Conservation (phyloP, 2,113 vertebrate species). For the Seriola aureovittata region DNA sequence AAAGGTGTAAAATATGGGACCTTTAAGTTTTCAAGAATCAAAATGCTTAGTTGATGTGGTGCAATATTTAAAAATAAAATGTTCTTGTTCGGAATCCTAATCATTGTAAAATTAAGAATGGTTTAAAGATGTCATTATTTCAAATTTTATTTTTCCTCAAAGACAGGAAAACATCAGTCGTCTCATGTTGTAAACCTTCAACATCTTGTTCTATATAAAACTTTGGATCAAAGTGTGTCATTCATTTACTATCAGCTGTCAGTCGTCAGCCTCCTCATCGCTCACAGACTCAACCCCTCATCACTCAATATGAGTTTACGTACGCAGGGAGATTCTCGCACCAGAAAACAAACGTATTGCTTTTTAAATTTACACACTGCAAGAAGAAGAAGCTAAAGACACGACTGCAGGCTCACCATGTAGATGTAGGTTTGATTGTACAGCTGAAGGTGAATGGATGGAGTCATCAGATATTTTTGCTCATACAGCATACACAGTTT, state of each 20-base stretch:
- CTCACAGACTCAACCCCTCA: background rate
- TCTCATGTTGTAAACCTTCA: background rate
- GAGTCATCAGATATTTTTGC: background rate
- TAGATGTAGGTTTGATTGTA: background rate
- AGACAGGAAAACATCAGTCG: background rate
- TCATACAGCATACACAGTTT: slow-evolving; percentile 14
- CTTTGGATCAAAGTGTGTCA: slow-evolving; percentile 18
- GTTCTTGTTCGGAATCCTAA: background rate
- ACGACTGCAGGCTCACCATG: background rate
- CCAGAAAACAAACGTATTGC: slow-evolving; percentile 41
- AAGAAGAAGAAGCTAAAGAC: slow-evolving; percentile 14
- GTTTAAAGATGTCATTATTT: background rate
- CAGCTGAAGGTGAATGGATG: background rate
- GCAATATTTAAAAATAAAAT: background rate
- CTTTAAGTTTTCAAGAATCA: too few relatives aligned
- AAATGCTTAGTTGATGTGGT: background rate
- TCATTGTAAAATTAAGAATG: background rate
- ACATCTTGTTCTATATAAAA: slow-evolving; percentile 17
- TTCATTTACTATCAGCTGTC: background rate
- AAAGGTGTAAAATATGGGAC: background rate
- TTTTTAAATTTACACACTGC: slow-evolving; percentile 10
- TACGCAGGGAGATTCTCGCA: background rate
- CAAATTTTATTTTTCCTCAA: background rate
- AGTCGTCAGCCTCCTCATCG: background rate
- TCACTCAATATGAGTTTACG: slow-evolving; percentile 57